Conservation (phyloP, 2,888 invertebrate species). For the Elaeidobius kamerunicus region DNA sequence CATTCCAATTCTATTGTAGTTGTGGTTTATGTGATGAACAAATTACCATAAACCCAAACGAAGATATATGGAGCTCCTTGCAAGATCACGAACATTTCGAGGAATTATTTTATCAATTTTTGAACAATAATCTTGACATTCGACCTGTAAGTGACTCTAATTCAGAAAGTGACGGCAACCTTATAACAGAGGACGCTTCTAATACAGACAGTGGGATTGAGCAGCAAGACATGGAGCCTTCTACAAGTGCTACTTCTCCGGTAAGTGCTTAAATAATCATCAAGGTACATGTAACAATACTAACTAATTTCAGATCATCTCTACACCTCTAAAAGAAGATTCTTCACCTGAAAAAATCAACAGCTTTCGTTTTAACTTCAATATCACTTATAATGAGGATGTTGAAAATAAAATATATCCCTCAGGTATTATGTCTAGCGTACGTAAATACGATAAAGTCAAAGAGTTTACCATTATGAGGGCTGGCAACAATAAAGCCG, state of each 20-base stretch:
- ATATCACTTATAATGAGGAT: slow-evolving; percentile 31
- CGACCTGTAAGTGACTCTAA: background rate
- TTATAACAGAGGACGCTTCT: slow-evolving; percentile 1
- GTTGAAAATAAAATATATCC: slow-evolving; percentile 38
- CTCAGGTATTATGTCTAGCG: slow-evolving; percentile 30
- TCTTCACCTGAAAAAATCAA: slow-evolving; percentile 31
- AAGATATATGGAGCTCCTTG: slow-evolving; percentile 36
- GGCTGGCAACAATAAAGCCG: slow-evolving; percentile 31
- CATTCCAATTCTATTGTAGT: too few relatives aligned
- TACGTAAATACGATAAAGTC: slow-evolving; percentile 35
- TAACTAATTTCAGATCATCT: background rate
- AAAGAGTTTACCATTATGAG: slow-evolving; percentile 35
- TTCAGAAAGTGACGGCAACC: slow-evolving; percentile 10
- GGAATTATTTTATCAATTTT: slow-evolving; percentile 27
- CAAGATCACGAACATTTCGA: slow-evolving; percentile 39
- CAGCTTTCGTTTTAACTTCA: slow-evolving; percentile 37
- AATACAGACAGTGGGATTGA: slow-evolving; percentile 31
- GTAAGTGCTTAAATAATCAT: background rate
- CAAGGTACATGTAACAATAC: background rate
- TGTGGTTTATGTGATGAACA: slow-evolving; percentile 35
- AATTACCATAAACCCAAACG: slow-evolving; percentile 27
- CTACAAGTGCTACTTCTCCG: slow-evolving; percentile 9
- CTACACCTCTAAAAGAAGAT: background rate
- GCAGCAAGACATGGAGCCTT: slow-evolving; percentile 20
- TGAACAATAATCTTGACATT: slow-evolving; percentile 21